phyloP scores from a whole-genome alignment of 2,888 invertebrate genomes.

The Helobdella robusta region DNA sequence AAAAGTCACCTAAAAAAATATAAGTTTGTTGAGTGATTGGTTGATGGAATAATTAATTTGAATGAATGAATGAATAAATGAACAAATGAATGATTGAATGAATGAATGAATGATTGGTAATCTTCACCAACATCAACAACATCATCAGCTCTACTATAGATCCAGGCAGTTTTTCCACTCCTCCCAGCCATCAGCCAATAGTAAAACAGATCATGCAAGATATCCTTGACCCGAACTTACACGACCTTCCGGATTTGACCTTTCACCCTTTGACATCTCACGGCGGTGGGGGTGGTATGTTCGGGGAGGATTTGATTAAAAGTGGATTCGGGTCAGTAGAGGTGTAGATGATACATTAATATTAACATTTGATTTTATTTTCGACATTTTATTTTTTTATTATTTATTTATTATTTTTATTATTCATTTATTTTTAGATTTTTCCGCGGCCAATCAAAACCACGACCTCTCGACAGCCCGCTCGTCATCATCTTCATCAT shows the following conservation, averaged over 20 bases:
- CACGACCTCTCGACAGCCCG: constrained; percentile 60
- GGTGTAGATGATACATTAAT: background rate
- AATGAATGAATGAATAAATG: background rate
- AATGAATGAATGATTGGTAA: background rate
- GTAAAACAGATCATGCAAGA: constrained; percentile 58
- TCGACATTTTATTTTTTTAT: background rate
- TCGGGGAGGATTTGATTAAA: constrained; percentile 54
- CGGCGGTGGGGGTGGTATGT: no score
- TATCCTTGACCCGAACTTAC: constrained; percentile 54
- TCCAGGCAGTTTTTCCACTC: constrained; percentile 37
- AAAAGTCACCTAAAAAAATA: constrained; percentile 50
- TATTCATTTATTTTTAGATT: constrained; percentile 52
- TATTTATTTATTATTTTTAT: background rate
- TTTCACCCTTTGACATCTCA: constrained; percentile 56
- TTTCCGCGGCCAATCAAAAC: constrained; percentile 54
- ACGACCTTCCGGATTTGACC: constrained; percentile 58
- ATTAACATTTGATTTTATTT: background rate
- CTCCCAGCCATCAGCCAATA: constrained; percentile 48
- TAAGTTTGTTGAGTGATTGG: constrained; percentile 40
- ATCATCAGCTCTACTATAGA: constrained; percentile 2
- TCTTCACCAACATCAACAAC: background rate
- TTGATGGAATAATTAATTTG: background rate
- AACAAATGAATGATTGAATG: background rate
- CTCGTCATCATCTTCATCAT: constrained; percentile 60
- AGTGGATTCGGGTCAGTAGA: constrained; percentile 59